phyloP scores from a whole-genome alignment of 2,113 vertebrate species.

The Hypocryptadius cinnamomeus region DNA sequence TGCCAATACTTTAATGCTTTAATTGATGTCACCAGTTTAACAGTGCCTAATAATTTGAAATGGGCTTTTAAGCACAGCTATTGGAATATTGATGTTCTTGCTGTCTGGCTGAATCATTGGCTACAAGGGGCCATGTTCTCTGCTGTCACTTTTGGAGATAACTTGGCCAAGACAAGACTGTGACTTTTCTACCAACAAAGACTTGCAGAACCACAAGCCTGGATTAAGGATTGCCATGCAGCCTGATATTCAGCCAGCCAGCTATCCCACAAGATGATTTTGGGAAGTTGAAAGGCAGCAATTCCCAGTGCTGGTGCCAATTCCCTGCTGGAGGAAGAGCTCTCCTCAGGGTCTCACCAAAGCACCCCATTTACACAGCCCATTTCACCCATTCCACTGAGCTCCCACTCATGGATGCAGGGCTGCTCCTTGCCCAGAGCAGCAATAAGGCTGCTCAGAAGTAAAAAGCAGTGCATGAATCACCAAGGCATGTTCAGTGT shows the following conservation, averaged over 20 bases:
- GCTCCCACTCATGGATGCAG: background rate
- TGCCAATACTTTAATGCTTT: background rate
- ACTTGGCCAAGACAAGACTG: background rate
- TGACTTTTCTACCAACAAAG: background rate
- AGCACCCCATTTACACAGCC: background rate
- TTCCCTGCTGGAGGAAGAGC: background rate
- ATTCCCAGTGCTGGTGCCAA: background rate
- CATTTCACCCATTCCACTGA: background rate
- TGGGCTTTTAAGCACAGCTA: constrained; percentile 17
- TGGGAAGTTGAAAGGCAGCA: background rate
- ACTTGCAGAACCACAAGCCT: background rate
- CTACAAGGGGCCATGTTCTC: background rate
- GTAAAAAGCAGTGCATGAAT: background rate
- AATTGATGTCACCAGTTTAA: constrained; percentile 12
- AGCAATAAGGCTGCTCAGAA: background rate
- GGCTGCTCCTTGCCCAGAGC: background rate
- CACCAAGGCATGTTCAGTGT: background rate
- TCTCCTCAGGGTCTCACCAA: background rate
- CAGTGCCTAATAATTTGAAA: background rate
- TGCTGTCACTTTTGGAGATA: background rate
- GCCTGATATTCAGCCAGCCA: background rate
- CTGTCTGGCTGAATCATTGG: background rate
- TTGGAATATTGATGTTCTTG: background rate
- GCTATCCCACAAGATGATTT: background rate
- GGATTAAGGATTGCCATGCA: background rate